phyloP scores from a whole-genome alignment of 2,113 vertebrate genomes.

The Thamnophis sirtalis region DNA sequence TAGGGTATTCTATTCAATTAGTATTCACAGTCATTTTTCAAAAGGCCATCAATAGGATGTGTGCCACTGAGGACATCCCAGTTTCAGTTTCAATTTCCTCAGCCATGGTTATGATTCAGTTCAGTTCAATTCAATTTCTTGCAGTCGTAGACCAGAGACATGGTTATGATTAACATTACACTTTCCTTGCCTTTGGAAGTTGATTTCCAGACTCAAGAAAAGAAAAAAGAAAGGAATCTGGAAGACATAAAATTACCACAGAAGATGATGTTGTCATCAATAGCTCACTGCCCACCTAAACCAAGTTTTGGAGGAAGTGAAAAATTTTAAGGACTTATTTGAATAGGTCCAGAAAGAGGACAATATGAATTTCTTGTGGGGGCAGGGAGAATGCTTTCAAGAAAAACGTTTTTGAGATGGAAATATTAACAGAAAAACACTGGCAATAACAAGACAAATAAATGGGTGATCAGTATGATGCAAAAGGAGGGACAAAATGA shows the following conservation, averaged over 20 bases:
- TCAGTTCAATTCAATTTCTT: too few relatives aligned
- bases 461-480: neutral
- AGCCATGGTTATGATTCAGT: neutral
- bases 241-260: neutral
- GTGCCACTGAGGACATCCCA: neutral
- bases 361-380: neutral
- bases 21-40: neutral
- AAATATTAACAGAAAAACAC: too few relatives aligned
- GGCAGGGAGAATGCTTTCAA: neutral
- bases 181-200: neutral
- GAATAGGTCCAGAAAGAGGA: neutral
- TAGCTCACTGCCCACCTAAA: neutral
- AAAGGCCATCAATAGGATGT: neutral
- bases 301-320: neutral
- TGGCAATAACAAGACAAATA: neutral
- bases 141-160: too few relatives aligned
- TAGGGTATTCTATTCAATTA: neutral
- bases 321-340: neutral
- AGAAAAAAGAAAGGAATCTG: neutral
- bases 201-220: neutral
- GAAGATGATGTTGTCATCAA: neutral
- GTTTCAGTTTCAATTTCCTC: neutral
- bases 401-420: neutral
- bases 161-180: neutral
- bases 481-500: too few relatives aligned